Conservation (phyloP, 2,797 vertebrate species). For the Gambelia wislizenii region DNA sequence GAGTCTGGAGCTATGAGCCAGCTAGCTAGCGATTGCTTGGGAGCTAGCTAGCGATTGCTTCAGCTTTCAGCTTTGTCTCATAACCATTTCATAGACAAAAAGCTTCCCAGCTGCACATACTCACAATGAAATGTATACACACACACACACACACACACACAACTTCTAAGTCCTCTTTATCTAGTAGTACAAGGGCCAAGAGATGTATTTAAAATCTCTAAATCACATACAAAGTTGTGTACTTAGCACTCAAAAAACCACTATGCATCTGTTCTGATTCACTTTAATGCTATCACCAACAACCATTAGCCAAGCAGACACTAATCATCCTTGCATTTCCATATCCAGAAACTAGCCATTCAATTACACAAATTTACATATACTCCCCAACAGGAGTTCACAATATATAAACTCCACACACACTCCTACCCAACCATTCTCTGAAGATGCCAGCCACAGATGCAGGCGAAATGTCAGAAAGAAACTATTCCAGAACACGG, state of each 20-base stretch:
- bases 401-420: too few species aligned
- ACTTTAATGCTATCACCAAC: constrained; percentile 29
- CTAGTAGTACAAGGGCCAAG: constrained; percentile 30
- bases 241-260: constrained; percentile 56
- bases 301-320: too few species aligned
- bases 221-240: constrained; percentile 52
- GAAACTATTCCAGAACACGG: too few species aligned
- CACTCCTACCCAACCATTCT: too few species aligned
- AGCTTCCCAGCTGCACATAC: constrained; percentile 35
- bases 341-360: too few species aligned
- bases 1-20: constrained; percentile 54
- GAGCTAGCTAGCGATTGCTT: constrained; percentile 61
- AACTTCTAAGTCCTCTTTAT: constrained; percentile 59
- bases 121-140: rapidly evolving
- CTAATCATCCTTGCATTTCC: too few species aligned
- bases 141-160: constrained; percentile 29
- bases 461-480: too few species aligned
- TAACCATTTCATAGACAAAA: constrained; percentile 52
- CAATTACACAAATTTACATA: too few species aligned
- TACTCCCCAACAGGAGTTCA: too few species aligned
- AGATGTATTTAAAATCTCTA: constrained; percentile 4
- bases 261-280: constrained; percentile 23
- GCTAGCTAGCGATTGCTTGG: constrained; percentile 58
- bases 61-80: constrained; percentile 48
- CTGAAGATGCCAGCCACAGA: too few species aligned